phyloP scores from a whole-genome alignment of 2,113 vertebrate genomes.

The Paradoxurus hermaphroditus region DNA sequence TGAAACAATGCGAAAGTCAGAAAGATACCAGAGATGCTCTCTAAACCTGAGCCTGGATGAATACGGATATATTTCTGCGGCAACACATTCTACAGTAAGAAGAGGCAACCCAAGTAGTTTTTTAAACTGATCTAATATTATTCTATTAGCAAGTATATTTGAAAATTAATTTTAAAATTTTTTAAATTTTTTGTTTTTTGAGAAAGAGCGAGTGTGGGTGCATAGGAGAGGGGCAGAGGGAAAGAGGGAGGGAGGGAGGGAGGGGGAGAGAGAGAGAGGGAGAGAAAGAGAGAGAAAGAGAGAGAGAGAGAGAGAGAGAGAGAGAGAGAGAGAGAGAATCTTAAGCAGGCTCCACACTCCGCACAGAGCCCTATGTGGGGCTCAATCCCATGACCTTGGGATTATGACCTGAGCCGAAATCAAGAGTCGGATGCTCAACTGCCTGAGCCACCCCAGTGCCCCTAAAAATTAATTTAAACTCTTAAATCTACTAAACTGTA shows the following conservation, averaged over 20 bases:
- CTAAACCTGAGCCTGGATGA: neutral
- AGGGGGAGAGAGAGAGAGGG: fast-evolving
- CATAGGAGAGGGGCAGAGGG: too few species aligned
- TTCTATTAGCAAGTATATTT: neutral
- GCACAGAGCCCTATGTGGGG: too few species aligned
- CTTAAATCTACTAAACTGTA: neutral
- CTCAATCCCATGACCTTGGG: too few species aligned
- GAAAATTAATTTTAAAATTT: neutral
- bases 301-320: too few species aligned
- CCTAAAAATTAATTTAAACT: neutral
- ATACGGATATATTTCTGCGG: neutral
- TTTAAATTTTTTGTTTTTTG: too few species aligned
- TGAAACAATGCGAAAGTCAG: neutral
- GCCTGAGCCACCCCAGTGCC: too few species aligned
- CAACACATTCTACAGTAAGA: neutral
- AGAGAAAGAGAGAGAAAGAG: fast-evolving
- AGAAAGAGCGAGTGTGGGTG: too few species aligned
- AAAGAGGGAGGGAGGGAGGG: too few species aligned
- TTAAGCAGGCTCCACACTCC: too few species aligned
- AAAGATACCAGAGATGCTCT: neutral
- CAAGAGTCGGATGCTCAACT: too few species aligned
- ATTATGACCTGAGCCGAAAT: too few species aligned
- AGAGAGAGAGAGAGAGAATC: too few species aligned
- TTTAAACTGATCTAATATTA: neutral
- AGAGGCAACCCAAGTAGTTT: neutral